Evolutionary conservation across 2,888 invertebrate genomes (phyloP), one percentile per base, ranked within the genome.

Genomic region (Amblyteles armatorius): DNA sequence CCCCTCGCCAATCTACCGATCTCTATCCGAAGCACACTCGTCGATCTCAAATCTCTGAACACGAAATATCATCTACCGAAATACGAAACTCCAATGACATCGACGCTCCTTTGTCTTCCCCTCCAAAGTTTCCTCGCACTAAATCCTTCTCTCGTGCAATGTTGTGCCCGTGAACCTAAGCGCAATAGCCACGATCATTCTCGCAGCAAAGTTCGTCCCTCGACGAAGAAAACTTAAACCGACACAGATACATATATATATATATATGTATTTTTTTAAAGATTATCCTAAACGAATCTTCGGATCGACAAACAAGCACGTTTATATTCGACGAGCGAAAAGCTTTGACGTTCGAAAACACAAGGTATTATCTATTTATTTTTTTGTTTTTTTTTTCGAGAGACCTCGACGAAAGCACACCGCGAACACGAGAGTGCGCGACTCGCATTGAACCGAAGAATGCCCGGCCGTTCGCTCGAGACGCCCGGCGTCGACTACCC

Each of bases 401-500:
- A 65, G 67, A 60, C 65, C 16, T 55, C 55, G 36, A 68, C 44
- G 52, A 50, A 55, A 79, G 50, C 60, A 26, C 19, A 73, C 22
- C 48, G 33, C 50, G 26, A 4, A 29, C 11, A 11, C 36, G 65
- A 44, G 60, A 76, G 44, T 22, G 33, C 60, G 26, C 13, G 44
- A 44, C 3, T 44, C 13, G 29, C 26, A n/a, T 40, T 19, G 19
- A 11, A 29, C 4, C 60, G 33, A 29, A 13, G 52, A 76, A 77
- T 79, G n/a, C 84, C 44, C 81, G 68, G 83, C 87, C 87, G 88
- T 82, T 87, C 87, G 74, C 83, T 83, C 90, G 90, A 87, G 92
- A 93, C 93, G 93, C 93, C 91, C 92, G 91, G 93, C 93, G 93
- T 92, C 92, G 92, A 94, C 93, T 85, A 85, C 76, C 78, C 82